A percentile compares a stretch with the other conserved stretches of the same genome.
Evolutionary conservation across 2,797 vertebrate species (phyloP).

Genomic region (Gastrophryne carolinensis): DNA sequence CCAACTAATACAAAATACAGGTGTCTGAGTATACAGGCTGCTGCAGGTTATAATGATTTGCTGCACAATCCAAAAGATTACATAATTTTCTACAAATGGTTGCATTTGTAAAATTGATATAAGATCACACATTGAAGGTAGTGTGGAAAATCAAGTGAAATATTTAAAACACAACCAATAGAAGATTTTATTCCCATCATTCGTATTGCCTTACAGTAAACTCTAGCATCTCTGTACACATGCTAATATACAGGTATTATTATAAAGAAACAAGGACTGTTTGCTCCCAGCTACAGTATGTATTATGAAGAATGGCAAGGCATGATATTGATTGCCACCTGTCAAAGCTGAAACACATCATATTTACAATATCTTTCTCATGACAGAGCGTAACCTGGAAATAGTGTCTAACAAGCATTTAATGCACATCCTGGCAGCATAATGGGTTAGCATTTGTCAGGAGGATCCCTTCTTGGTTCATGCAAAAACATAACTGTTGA

Average conservation of each 20-base stretch:
- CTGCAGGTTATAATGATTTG: no score
- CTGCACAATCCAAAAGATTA: no score
- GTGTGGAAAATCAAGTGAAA: no score
- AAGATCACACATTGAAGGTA: no score
- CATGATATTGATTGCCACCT: slow-evolving; percentile 36
- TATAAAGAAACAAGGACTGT: slow-evolving; percentile 22
- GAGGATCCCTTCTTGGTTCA: slow-evolving; percentile 40
- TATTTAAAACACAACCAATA: no score
- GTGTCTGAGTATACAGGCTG: no score
- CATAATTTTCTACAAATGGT: no score
- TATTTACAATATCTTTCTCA: slow-evolving; percentile 19
- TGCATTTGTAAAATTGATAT: no score
- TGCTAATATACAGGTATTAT: slow-evolving; percentile 16
- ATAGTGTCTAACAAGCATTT: slow-evolving; percentile 29
- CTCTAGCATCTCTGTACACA: background rate
- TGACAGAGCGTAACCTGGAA: slow-evolving; percentile 31
- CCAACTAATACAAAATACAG: no score
- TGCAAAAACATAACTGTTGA: slow-evolving; percentile 38
- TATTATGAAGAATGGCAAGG: slow-evolving; percentile 20
- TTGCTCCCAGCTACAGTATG: slow-evolving; percentile 10
- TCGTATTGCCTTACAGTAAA: slow-evolving; percentile 32
- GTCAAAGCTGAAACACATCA: slow-evolving; percentile 17
- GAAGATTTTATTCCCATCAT: no score
- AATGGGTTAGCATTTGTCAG: slow-evolving; percentile 40
- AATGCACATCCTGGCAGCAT: slow-evolving; percentile 20